A percentile compares a stretch with the other conserved stretches of the same genome.
Evolutionary conservation across 2,797 vertebrate species (phyloP).

Genomic region (Tauraco hartlaubi): DNA sequence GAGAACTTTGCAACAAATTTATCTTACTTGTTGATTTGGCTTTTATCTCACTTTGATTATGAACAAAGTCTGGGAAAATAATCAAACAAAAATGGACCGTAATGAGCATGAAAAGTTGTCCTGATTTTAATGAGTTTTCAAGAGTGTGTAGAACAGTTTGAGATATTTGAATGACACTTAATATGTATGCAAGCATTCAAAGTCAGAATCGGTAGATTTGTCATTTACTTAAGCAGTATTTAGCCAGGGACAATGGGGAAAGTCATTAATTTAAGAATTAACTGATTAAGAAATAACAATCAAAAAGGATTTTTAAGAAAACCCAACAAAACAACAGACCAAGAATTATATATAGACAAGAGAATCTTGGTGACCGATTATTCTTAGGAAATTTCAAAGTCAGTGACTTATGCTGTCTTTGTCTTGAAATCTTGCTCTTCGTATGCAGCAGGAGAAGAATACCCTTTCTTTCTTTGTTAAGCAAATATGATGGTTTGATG

Average conservation of each 20-base stretch:
- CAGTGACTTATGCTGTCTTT: not conserved
- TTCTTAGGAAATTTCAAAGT: not conserved
- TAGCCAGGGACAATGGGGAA: not conserved
- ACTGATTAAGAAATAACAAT: too few species aligned
- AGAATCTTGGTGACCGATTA: not conserved
- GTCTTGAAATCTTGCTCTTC: not conserved
- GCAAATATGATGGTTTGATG: not conserved
- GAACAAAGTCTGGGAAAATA: not conserved
- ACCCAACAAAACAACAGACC: too few species aligned
- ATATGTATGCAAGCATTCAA: not conserved
- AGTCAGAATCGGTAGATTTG: not conserved
- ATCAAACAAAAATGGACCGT: not conserved
- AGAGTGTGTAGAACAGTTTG: not conserved
- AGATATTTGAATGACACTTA: not conserved
- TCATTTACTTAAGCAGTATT: not conserved
- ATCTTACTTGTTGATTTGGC: not conserved
- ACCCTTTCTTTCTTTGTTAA: not conserved
- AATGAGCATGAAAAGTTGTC: not conserved
- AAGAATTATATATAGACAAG: too few species aligned
- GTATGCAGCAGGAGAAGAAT: not conserved
- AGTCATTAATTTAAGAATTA: too few species aligned
- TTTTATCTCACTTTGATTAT: not conserved
- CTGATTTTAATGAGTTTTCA: not conserved
- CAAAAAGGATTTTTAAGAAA: too few species aligned
- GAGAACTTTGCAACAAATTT: not conserved